Conservation (phyloP, 2,888 invertebrate genomes). For the Heliconius cydno region DNA sequence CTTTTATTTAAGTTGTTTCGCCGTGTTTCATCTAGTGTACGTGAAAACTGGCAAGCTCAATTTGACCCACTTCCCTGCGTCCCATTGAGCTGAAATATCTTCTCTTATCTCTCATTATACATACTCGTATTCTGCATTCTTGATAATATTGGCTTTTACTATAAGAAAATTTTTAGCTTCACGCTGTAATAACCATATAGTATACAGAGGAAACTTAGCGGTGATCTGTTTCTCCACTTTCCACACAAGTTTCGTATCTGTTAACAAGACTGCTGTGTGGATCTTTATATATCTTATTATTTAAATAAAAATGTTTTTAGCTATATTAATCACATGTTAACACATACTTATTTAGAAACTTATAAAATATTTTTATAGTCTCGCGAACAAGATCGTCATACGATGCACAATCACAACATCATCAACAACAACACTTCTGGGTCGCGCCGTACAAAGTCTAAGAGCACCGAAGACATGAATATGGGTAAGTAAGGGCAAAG, state of each 20-base stretch:
- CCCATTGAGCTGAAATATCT: too few relatives aligned
- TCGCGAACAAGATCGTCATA: constrained; percentile 87
- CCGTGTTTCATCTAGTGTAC: background rate
- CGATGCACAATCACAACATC: constrained; percentile 86
- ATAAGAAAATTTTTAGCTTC: background rate
- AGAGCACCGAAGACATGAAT: constrained; percentile 95
- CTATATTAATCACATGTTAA: background rate
- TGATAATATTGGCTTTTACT: too few relatives aligned
- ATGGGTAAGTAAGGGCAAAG: constrained; percentile 67
- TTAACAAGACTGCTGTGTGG: too few relatives aligned
- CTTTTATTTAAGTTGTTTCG: background rate
- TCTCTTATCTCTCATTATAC: background rate
- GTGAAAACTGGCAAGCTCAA: too few relatives aligned
- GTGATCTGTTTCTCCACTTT: background rate
- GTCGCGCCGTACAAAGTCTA: constrained; percentile 89
- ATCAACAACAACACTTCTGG: constrained; percentile 88
- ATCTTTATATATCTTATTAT: background rate
- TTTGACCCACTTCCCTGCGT: too few relatives aligned
- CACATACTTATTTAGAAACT: background rate
- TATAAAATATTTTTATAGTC: constrained; percentile 64
- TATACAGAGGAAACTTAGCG: background rate
- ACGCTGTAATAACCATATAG: background rate
- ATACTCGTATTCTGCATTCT: background rate
- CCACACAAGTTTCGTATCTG: background rate
- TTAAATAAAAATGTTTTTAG: background rate